phyloP scores from a whole-genome alignment of 2,113 vertebrate species.

The Geococcyx californianus region DNA sequence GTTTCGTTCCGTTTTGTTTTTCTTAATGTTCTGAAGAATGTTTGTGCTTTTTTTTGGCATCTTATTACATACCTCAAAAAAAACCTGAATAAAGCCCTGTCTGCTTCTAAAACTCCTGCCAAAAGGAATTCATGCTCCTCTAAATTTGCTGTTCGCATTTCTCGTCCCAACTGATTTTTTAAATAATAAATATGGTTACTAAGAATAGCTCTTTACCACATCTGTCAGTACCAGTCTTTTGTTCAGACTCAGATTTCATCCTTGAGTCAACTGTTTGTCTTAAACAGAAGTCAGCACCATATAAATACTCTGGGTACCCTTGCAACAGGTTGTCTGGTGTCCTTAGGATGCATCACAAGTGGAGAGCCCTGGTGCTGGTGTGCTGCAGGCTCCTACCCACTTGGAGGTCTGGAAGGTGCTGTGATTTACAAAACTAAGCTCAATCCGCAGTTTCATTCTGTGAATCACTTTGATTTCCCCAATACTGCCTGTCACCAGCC shows the following conservation, averaged over 20 bases:
- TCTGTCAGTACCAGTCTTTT: background rate
- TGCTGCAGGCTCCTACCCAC: background rate
- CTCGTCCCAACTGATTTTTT: slow-evolving; percentile 18
- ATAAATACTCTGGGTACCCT: background rate
- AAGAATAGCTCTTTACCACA: slow-evolving; percentile 47
- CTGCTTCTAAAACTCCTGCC: slow-evolving; percentile 46
- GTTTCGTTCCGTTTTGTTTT: background rate
- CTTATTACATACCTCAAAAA: slow-evolving; percentile 35
- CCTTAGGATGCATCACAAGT: background rate
- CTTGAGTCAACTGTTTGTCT: background rate
- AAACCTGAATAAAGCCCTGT: slow-evolving; percentile 37
- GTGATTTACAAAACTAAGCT: background rate
- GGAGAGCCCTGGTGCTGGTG: rapidly evolving
- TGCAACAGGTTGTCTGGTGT: background rate
- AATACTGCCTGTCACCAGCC: background rate
- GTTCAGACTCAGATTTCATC: background rate
- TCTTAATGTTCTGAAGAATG: slow-evolving; percentile 39
- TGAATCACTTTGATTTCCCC: background rate
- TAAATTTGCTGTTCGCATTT: background rate
- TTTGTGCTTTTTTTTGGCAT: slow-evolving; percentile 62
- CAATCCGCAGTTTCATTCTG: background rate
- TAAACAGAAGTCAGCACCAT: background rate
- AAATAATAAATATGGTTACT: slow-evolving; percentile 34
- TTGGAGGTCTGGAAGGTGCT: background rate
- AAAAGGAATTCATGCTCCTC: slow-evolving; percentile 34